These are phyloP conservation scores for Drosophila baimaii DNA, from an alignment of 1,140 invertebrate species.

Conservation along the genomic window DNA sequence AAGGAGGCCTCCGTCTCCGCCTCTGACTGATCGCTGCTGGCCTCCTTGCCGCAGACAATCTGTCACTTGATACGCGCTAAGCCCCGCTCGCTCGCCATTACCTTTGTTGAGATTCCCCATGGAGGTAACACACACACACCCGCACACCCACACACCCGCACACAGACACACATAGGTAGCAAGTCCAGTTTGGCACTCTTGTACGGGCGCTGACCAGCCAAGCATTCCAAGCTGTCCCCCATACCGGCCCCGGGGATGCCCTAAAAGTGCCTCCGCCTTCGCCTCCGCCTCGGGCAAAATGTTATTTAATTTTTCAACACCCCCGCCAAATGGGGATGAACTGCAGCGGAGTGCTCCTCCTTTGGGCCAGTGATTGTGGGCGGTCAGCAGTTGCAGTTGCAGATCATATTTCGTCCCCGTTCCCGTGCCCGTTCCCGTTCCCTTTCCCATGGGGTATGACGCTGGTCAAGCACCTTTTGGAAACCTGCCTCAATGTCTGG, in stretches of 20 bases:
- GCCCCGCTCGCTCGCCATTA: constrained; percentile 44
- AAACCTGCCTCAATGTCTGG: constrained; percentile 69
- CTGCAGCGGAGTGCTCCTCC: constrained; percentile 15
- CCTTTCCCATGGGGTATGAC: no score
- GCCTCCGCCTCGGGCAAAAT: constrained; percentile 20
- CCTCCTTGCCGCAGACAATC: constrained; percentile 81
- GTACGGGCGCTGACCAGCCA: constrained; percentile 78
- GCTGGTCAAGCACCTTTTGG: constrained; percentile 42
- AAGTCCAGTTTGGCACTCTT: constrained; percentile 36
- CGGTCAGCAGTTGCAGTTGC: constrained; percentile 24
- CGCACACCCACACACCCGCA: constrained; percentile 16
- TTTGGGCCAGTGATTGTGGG: constrained; percentile 35
- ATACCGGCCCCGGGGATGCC: constrained; percentile 50
- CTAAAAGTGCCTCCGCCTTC: constrained; percentile 53
- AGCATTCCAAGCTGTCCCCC: constrained; percentile 66
- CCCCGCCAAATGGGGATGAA: constrained; percentile 33
- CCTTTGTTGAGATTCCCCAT: constrained; percentile 75
- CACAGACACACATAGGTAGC: no score
- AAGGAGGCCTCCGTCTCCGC: constrained; percentile 12
- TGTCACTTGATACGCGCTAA: constrained; percentile 78
- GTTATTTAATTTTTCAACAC: constrained; percentile 70
- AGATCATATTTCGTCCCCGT: constrained; percentile 64
- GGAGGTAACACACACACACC: constrained; percentile 15
- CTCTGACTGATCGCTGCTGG: constrained; percentile 40
- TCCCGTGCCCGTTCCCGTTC: no score